Percentiles rank a stretch among this genome's conserved stretches.
Evolutionary conservation across 2,113 vertebrate species (phyloP).

Genomic region (Cisticola juncidis): DNA sequence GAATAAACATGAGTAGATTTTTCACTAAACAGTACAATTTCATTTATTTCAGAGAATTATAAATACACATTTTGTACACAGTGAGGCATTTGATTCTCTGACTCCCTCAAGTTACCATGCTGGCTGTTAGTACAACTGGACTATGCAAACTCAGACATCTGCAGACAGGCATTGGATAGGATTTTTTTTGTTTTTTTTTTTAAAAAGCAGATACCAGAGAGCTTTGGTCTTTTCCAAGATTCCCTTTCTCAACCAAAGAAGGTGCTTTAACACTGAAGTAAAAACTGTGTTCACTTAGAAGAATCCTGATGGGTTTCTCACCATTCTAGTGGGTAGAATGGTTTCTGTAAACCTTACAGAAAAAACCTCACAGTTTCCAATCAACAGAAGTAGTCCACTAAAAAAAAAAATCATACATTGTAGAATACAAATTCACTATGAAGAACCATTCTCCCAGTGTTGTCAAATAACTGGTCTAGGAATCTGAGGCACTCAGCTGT

Average conservation of each 20-base stretch:
- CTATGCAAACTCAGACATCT: conserved; percentile 19
- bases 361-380: conserved; percentile 38
- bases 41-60: conserved; percentile 22
- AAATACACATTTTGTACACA: conserved; percentile 39
- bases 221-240: conserved; percentile 52
- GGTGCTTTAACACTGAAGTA: conserved; percentile 71
- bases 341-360: conserved; percentile 59
- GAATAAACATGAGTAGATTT: conserved; percentile 10
- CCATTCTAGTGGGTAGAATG: neutral
- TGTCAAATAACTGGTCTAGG: conserved; percentile 22
- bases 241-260: conserved; percentile 59
- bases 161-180: neutral
- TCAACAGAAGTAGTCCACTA: conserved; percentile 13
- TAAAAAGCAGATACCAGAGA: conserved; percentile 5
- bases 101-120: neutral
- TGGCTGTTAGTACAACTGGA: conserved; percentile 5
- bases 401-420: neutral
- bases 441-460: neutral
- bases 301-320: conserved; percentile 35
- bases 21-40: conserved; percentile 1
- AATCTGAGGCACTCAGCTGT: conserved; percentile 3
- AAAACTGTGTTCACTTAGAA: conserved; percentile 38
- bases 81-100: conserved; percentile 22
- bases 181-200: neutral
- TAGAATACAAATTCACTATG: conserved; percentile 16